Base-by-base conservation (phyloP, 1,140 invertebrate genomes). In the Hypsibius dujardini region DNA sequence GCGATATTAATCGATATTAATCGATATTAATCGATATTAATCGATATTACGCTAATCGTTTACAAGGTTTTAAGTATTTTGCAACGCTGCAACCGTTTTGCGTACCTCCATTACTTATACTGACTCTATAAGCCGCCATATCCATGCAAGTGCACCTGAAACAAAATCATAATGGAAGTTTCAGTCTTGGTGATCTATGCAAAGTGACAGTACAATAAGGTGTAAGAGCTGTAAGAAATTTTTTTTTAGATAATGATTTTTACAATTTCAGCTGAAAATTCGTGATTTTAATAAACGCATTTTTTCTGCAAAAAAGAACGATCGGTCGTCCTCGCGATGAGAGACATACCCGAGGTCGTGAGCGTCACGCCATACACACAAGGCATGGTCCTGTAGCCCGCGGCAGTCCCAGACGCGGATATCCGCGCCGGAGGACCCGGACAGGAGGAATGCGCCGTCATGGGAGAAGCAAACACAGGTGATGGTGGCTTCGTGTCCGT, bases 401-500 rank as follows among this genome's bases (percentile, higher is more conserved):
- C 71, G 70, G 28, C 76, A 76, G 74, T 79, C 78, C 79, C 79
- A 80, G 0, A 78, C 74, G 45, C 74, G 72, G 1, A 80, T 72
- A 71, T 79, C 77, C 42, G 77, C 78, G 47, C 74, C 74, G 47
- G 74, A 75, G 46, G 76, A 75, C 1, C 78, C 78, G 1, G 78
- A 78, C 46, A 79, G 74, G 12, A 79, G 69, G 71, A 75, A 78
- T 3, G 75, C 73, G 70, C 75, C 75, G 72, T 79, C 76, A 3
- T 78, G 77, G 2, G 75, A 73, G 72, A 79, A 80, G 47, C 75
- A 73, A 59, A 74, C 74, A 15, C 75, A 75, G 1, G 75, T 72
- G 1, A 79, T 76, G n/a, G 76, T 76, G 45, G 76, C 77, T 47
- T 78, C 77, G 72, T 79, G 78, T 40, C 78, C 78, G 15, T 70